Evolutionary conservation across 2,113 vertebrate genomes (phyloP).

Genomic region (Mesoclemmys tuberculata): DNA sequence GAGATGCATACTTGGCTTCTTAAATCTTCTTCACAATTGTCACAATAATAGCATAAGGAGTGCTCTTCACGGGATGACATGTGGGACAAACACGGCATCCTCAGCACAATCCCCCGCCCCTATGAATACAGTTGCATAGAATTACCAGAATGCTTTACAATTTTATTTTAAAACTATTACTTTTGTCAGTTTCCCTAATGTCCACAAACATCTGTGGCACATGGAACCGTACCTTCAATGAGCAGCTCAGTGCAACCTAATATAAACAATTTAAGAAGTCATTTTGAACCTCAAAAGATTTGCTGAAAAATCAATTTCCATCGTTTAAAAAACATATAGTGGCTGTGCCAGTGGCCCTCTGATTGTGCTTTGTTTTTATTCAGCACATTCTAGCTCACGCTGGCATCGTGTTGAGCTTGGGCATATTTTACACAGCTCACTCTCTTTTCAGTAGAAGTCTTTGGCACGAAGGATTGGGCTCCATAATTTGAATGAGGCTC

Average conservation of each 20-base stretch:
- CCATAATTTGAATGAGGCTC: background rate
- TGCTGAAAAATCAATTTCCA: constrained; percentile 12
- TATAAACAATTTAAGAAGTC: background rate
- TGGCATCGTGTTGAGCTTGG: fast-evolving
- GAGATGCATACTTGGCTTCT: background rate
- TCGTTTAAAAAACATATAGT: background rate
- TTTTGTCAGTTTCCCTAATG: constrained; percentile 29
- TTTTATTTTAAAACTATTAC: constrained; percentile 36
- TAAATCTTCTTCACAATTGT: background rate
- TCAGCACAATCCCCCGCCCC: background rate
- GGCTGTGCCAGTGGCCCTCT: background rate
- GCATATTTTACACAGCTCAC: background rate
- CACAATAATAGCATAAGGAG: background rate
- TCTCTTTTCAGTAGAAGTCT: background rate
- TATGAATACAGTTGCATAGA: constrained; percentile 14
- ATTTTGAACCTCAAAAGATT: constrained; percentile 36
- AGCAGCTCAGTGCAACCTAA: background rate
- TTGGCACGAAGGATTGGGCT: background rate
- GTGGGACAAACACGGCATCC: background rate
- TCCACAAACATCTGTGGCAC: background rate
- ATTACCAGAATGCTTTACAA: constrained; percentile 25
- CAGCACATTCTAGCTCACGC: background rate
- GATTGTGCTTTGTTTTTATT: background rate
- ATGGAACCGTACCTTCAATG: background rate
- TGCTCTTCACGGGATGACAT: background rate